Conservation (phyloP, 1,140 invertebrate species). For the Teleopsis dalmanni region DNA sequence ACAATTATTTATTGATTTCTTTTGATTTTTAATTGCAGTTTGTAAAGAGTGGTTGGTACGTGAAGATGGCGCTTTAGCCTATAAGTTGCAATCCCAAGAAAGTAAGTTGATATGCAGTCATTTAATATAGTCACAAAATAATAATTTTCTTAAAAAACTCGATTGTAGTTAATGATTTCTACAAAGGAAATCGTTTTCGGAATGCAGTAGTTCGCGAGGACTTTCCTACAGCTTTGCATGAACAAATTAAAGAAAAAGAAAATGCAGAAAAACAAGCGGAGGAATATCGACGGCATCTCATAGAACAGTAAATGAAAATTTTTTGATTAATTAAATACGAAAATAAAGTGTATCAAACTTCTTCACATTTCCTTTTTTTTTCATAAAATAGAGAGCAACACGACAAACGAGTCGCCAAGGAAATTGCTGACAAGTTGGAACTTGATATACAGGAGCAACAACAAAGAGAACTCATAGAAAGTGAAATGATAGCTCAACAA, state of each 20-base stretch:
- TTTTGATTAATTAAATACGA: not conserved
- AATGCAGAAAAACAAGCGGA: constrained; percentile 53
- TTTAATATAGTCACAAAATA: not conserved
- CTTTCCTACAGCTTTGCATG: constrained; percentile 71
- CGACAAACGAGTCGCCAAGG: constrained; percentile 59
- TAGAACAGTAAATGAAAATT: constrained; percentile 29
- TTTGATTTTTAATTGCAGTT: constrained; percentile 53
- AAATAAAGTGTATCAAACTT: not conserved
- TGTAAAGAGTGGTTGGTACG: constrained; percentile 86
- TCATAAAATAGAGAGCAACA: constrained; percentile 54
- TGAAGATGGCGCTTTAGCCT: constrained; percentile 83
- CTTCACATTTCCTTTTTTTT: constrained; percentile 2
- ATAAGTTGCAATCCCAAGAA: constrained; percentile 84
- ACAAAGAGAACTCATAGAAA: constrained; percentile 47
- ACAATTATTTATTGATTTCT: not conserved
- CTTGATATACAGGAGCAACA: constrained; percentile 50
- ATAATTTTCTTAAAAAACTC: not conserved
- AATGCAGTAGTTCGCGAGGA: constrained; percentile 85
- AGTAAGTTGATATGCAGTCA: constrained; percentile 50
- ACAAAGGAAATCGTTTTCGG: constrained; percentile 74
- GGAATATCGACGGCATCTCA: constrained; percentile 48
- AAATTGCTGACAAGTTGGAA: constrained; percentile 59
- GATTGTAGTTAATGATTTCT: constrained; percentile 65
- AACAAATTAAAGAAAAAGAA: constrained; percentile 70
- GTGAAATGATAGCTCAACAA: constrained; percentile 46